phyloP scores from a whole-genome alignment of 2,113 vertebrate genomes.

The Saguinus imperator region DNA sequence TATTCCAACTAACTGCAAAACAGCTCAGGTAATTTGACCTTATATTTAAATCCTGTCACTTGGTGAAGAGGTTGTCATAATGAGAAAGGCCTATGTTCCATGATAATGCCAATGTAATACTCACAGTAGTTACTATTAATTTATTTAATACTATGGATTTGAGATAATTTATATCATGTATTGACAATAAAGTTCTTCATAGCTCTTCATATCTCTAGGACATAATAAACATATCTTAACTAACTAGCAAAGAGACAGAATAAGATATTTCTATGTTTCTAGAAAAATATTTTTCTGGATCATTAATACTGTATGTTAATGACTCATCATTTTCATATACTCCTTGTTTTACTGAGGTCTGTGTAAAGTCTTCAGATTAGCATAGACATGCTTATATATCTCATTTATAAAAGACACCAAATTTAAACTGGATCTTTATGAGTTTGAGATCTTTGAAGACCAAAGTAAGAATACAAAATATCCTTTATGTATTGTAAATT shows the following conservation, averaged over 20 bases:
- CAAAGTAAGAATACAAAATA: background rate
- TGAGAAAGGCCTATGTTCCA: background rate
- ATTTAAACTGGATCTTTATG: background rate
- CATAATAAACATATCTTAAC: background rate
- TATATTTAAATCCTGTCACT: background rate
- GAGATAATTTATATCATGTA: background rate
- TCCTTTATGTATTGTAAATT: background rate
- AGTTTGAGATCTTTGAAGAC: background rate
- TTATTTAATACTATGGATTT: constrained; percentile 6
- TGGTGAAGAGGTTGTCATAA: background rate
- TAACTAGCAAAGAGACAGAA: background rate
- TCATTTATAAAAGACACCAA: background rate
- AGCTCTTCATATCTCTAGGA: background rate
- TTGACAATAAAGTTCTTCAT: background rate
- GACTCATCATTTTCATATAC: background rate
- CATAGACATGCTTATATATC: background rate
- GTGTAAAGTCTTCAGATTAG: background rate
- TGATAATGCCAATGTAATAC: background rate
- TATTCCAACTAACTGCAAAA: background rate
- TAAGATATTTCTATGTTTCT: background rate
- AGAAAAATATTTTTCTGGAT: background rate
- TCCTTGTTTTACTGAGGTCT: background rate
- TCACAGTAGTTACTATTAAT: background rate
- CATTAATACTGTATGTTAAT: background rate
- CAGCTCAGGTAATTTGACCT: background rate